Conservation (phyloP, 2,113 vertebrate species). For the Larimichthys crocea region DNA sequence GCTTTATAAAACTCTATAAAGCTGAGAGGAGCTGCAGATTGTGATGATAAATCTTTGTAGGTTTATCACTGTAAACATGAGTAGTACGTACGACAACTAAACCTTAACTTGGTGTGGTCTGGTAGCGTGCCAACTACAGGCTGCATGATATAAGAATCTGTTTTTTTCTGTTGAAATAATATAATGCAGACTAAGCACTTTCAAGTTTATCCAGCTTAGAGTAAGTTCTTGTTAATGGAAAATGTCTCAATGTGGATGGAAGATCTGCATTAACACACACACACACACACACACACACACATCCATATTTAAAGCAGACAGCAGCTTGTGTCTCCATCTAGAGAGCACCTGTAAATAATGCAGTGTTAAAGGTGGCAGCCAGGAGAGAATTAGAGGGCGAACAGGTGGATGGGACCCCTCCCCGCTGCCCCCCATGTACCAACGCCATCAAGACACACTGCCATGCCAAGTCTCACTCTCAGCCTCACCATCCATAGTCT, state of each 20-base stretch:
- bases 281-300: slow-evolving; percentile 6
- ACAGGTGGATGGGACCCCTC: slow-evolving; percentile 75
- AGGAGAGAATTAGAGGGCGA: slow-evolving; percentile 59
- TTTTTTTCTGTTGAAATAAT: neutral
- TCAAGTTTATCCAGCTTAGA: slow-evolving; percentile 1
- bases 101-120: no score
- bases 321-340: slow-evolving; percentile 75
- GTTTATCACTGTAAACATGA: neutral
- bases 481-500: slow-evolving; percentile 47
- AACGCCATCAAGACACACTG: slow-evolving; percentile 47
- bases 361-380: slow-evolving; percentile 83
- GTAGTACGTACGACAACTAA: no score
- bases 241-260: neutral
- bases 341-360: slow-evolving; percentile 84
- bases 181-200: neutral
- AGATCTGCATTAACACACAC: neutral
- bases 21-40: neutral
- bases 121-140: neutral
- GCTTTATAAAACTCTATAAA: neutral
- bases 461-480: slow-evolving; percentile 60
- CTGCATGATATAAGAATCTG: no score
- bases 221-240: neutral
- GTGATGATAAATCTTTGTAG: neutral
- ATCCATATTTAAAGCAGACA: slow-evolving; percentile 68
- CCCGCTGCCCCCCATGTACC: slow-evolving; percentile 33